A percentile compares a stretch with the other conserved stretches of the same genome.
phyloP scores from a whole-genome alignment of 92 coral and sea anemone genomes.

The Epizoanthus illoricatus region DNA sequence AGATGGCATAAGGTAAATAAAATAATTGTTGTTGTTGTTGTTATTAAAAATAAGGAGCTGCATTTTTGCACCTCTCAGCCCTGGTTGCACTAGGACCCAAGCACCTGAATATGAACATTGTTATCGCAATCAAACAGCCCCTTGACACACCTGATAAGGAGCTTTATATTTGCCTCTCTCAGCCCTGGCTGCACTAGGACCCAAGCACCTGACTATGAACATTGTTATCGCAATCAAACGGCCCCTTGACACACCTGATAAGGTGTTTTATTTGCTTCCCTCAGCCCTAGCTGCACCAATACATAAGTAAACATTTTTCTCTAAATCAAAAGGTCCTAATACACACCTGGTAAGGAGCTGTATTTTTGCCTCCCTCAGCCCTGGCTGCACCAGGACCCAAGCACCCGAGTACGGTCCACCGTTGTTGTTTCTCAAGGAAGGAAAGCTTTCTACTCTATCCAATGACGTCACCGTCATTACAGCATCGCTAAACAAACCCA shows the following conservation, averaged over 20 bases:
- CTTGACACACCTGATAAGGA: background rate
- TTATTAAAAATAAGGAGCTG: slow-evolving; percentile 29
- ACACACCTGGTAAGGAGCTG: slow-evolving; percentile 47
- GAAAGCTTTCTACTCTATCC: slow-evolving; percentile 35
- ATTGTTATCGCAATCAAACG: too few relatives aligned
- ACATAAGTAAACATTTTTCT: background rate
- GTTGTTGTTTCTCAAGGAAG: slow-evolving; percentile 14
- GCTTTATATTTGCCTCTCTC: slow-evolving; percentile 1
- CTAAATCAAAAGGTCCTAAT: background rate
- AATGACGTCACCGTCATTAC: slow-evolving; percentile 38
- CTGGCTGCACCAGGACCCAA: slow-evolving; percentile 41
- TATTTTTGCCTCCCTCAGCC: slow-evolving; percentile 36
- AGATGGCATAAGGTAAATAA: too few relatives aligned
- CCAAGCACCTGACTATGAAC: slow-evolving; percentile 43
- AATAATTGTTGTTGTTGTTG: slow-evolving; percentile 15
- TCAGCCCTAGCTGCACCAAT: background rate
- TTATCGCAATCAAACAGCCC: too few relatives aligned
- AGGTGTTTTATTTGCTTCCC: background rate
- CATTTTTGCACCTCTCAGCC: slow-evolving; percentile 27
- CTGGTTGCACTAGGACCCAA: slow-evolving; percentile 39
- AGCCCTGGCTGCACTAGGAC: slow-evolving; percentile 37
- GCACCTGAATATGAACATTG: slow-evolving; percentile 35
- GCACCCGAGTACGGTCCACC: slow-evolving; percentile 45
- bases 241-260: background rate
- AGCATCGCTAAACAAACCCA: slow-evolving; percentile 27